A percentile compares a stretch with the other conserved stretches of the same genome.
Conservation (phyloP, 2,888 invertebrate species). For the Hoplodrina blanda region DNA sequence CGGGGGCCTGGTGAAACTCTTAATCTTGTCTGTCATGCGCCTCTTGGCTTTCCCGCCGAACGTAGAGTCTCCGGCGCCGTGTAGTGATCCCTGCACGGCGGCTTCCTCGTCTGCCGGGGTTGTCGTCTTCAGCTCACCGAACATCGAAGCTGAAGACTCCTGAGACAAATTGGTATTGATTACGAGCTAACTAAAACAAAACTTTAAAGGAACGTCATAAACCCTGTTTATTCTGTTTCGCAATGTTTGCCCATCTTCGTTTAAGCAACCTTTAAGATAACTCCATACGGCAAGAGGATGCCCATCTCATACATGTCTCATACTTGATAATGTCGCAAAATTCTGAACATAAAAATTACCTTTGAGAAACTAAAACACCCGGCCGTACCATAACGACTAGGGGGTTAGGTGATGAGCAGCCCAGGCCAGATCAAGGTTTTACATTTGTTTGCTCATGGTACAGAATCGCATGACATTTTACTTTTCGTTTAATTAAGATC, state of each 20-base stretch:
- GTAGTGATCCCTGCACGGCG: slow-evolving; percentile 65
- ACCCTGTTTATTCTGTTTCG: not conserved
- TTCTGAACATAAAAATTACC: too few relatives aligned
- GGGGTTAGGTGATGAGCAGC: too few relatives aligned
- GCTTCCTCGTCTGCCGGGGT: slow-evolving; percentile 69
- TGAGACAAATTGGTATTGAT: not conserved
- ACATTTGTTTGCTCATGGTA: too few relatives aligned
- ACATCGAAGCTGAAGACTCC: slow-evolving; percentile 35
- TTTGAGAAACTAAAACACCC: too few relatives aligned
- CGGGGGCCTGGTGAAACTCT: slow-evolving; percentile 70
- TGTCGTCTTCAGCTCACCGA: slow-evolving; percentile 61
- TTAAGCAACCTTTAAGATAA: too few relatives aligned
- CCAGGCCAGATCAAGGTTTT: too few relatives aligned
- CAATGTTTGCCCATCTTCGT: too few relatives aligned
- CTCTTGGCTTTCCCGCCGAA: slow-evolving; percentile 58
- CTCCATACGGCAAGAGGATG: not conserved
- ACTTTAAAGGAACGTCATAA: too few relatives aligned
- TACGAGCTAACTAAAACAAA: not conserved
- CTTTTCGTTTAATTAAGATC: too few relatives aligned
- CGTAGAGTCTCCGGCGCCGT: slow-evolving; percentile 80
- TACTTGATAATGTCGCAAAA: not conserved
- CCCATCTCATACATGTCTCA: not conserved
- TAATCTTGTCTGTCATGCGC: slow-evolving; percentile 70
- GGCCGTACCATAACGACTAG: too few relatives aligned
- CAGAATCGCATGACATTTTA: too few relatives aligned